Evolutionary conservation across 2,113 vertebrate species (phyloP), one percentile per base, ranked within the genome.

Genomic region (Rattus rattus): DNA sequence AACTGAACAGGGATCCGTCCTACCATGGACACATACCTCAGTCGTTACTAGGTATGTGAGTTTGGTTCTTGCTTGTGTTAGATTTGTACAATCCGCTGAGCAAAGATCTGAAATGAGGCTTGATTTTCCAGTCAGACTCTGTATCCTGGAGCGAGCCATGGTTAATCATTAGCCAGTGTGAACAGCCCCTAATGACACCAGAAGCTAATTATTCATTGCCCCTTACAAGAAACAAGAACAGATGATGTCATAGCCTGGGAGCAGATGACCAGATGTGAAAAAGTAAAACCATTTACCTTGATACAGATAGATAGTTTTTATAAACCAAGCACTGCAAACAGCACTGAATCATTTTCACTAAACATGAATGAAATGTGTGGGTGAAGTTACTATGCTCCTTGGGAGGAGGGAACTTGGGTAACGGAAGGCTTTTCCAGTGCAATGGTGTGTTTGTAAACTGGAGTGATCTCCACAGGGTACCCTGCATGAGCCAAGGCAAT

Each of bases 141-240:
- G 17, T 5, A 19, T 80, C 39, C 63, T 76, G 30, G 70, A 95
- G 54, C 43, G 56, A 2, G 30, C n/a, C 14, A 24, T 16, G 26
- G 92, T 88, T 97, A 95, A 94, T 97, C 76, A 73, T 96, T 95
- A 96, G 92, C 85, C 72, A 90, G 54, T 76, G 67, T 73, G 81
- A 92, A 90, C 83, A 92, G 85, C 61, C 61, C 30, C 67, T 92
- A 85, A 1, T 84, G 86, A 88, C 80, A 88, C 59, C 61, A 4
- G 33, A 43, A 65, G 73, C 73, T 72, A 84, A 95, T 95, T 96
- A 91, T 84, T 93, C 73, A 81, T 43, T 39, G 24, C 24, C 16
- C 39, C 96, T 93, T 96, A 65, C 26, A 72, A 90, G 59, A 93
- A 89, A 63, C 81, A 67, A 70, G 65, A 95, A 43, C 90, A 97